These are phyloP conservation scores for Crenichthys baileyi DNA, from an alignment of 2,797 vertebrate species.

Conservation along the genomic window DNA sequence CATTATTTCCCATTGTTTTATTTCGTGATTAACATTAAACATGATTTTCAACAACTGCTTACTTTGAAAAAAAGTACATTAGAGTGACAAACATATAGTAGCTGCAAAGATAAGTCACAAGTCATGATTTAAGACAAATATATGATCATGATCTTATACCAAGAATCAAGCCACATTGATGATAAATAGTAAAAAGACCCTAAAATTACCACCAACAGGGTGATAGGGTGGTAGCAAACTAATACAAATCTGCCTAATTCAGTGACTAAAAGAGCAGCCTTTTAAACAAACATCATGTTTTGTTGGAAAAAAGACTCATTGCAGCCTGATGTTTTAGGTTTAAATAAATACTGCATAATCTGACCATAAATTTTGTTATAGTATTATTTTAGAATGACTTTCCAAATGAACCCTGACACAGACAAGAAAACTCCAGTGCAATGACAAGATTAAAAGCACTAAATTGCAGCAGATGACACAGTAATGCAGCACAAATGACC, in stretches of 20 bases:
- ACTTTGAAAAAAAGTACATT: not conserved
- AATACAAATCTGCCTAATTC: not conserved
- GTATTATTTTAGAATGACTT: not conserved
- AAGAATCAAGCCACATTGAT: too few relatives aligned
- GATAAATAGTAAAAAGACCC: too few relatives aligned
- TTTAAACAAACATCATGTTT: not conserved
- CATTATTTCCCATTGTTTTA: not conserved
- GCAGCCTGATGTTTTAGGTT: not conserved
- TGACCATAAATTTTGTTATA: not conserved
- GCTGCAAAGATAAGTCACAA: not conserved
- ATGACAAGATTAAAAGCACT: not conserved
- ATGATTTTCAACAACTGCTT: not conserved
- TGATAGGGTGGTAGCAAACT: not conserved
- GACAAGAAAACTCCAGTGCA: not conserved
- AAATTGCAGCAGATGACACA: not conserved
- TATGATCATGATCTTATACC: not conserved
- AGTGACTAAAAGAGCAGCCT: not conserved
- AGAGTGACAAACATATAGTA: not conserved
- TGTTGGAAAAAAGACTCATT: not conserved
- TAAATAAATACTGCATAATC: not conserved
- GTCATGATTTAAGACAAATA: too few relatives aligned
- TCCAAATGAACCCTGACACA: not conserved
- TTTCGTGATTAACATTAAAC: not conserved
- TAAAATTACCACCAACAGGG: too few relatives aligned
- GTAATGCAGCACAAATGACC: not conserved